Base-by-base conservation (phyloP, 2,797 vertebrate genomes). In the Rousettus madagascariensis region DNA sequence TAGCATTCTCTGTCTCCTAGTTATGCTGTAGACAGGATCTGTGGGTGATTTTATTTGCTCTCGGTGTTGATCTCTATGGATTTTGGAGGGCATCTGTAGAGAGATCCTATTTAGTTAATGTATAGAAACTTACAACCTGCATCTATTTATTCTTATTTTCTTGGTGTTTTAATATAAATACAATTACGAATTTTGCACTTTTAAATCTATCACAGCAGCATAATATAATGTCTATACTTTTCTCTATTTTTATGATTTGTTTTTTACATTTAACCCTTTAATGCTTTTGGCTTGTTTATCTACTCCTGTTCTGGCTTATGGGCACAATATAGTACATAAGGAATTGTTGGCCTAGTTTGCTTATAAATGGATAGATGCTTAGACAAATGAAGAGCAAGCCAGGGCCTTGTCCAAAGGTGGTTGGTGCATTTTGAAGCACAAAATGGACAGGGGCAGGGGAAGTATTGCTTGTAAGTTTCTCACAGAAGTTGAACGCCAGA, bases 91-190 rank as follows among this genome's bases (percentile, higher is more conserved):
- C 41, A 71, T 0, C 0, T 22, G 4, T 20, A 11, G 13, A 93
- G 22, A 91, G 19, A 49, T 38, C 20, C 26, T 69, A 46, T 89
- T 86, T 78, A 38, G 33, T 82, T 82, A 69, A 36, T 78, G 63
- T 55, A 17, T 41, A 71, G 53, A 84, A 87, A 91, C 6, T 20
- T 30, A n/a, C 88, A 92, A 3, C 5, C 63, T 86, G 26, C 8
- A 33, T 57, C 6, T 72, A 46, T 93, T 86, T 78, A 51, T 91
- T 93, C 12, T 55, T 71, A 49, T 24, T 61, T 91, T 75, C 33
- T 94, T 78, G 22, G 30, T 57, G n/a, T 38, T 86, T 97, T 86
- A 57, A 71, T 61, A 17, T 89, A 94, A 94, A 95, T 90, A 72
- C 22, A 83, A 69, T 86, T 26, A 41, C 9, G 24, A 71, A 59